These are phyloP conservation scores for Ommatoiulus sabulosus DNA, from an alignment of 2,888 invertebrate genomes.

Conservation along the genomic window DNA sequence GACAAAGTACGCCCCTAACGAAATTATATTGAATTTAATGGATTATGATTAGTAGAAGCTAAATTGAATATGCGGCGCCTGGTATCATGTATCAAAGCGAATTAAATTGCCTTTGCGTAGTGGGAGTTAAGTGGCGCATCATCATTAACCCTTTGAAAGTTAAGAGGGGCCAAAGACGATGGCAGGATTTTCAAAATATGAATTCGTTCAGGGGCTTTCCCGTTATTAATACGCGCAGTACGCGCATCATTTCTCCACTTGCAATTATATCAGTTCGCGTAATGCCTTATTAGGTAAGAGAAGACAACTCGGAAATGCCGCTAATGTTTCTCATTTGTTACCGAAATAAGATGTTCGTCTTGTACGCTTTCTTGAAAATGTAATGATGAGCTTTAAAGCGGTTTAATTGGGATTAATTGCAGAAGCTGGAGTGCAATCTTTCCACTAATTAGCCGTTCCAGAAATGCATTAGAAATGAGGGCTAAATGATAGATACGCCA, in stretches of 20 bases:
- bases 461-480: conserved; percentile 8
- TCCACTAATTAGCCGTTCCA: neutral
- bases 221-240: neutral
- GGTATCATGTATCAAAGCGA: conserved; percentile 30
- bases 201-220: neutral
- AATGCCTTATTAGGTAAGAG: neutral
- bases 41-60: neutral
- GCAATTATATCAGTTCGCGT: neutral
- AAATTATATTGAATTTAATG: conserved; percentile 23
- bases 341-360: neutral
- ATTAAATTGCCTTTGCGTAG: neutral
- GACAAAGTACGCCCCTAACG: neutral
- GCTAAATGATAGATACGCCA: conserved; percentile 22
- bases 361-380: neutral
- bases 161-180: neutral
- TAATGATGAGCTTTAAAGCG: neutral
- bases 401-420: conserved; percentile 43
- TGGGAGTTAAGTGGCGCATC: neutral
- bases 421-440: neutral
- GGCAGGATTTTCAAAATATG: neutral
- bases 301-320: neutral
- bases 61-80: neutral
- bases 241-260: neutral
- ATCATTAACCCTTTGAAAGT: conserved; percentile 4
- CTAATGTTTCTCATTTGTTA: neutral